phyloP scores from a whole-genome alignment of 2,888 invertebrate species.

The Terebella lapidaria region DNA sequence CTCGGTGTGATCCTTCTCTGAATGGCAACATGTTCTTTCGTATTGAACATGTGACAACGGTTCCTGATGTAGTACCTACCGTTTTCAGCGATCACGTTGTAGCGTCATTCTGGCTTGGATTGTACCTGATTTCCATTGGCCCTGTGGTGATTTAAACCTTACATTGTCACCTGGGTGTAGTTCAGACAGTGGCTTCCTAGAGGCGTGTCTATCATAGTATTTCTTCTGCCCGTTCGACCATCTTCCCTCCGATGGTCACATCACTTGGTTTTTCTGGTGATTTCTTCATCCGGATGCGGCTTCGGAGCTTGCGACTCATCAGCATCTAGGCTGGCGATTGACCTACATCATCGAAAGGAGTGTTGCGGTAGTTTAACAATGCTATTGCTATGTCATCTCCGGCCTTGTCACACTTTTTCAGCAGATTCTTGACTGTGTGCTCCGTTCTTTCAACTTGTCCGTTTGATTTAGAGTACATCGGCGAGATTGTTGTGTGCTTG shows the following conservation, averaged over 20 bases:
- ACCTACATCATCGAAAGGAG: conserved; percentile 19
- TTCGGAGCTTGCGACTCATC: conserved; percentile 20
- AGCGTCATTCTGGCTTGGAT: too few relatives aligned
- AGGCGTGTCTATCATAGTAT: background rate
- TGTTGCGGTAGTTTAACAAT: conserved; percentile 21
- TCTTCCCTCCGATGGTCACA: background rate
- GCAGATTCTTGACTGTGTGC: conserved; percentile 17
- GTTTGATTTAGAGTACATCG: conserved; percentile 19
- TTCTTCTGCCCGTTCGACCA: background rate
- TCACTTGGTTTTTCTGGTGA: background rate
- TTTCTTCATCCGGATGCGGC: conserved; percentile 9
- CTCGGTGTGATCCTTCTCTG: too few relatives aligned
- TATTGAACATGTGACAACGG: too few relatives aligned
- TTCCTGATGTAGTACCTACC: too few relatives aligned
- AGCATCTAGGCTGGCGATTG: conserved; percentile 23
- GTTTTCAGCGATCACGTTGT: too few relatives aligned
- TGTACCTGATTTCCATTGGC: too few relatives aligned
- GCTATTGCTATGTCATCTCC: conserved; percentile 20
- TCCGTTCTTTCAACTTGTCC: conserved; percentile 23
- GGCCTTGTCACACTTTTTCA: conserved; percentile 14
- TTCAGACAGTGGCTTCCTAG: background rate
- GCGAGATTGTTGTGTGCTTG: conserved; percentile 12
- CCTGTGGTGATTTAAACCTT: too few relatives aligned
- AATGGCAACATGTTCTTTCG: too few relatives aligned
- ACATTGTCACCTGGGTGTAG: background rate